phyloP scores from a whole-genome alignment of 92 coral and sea anemone genomes.

The Palythoa grandiflora region DNA sequence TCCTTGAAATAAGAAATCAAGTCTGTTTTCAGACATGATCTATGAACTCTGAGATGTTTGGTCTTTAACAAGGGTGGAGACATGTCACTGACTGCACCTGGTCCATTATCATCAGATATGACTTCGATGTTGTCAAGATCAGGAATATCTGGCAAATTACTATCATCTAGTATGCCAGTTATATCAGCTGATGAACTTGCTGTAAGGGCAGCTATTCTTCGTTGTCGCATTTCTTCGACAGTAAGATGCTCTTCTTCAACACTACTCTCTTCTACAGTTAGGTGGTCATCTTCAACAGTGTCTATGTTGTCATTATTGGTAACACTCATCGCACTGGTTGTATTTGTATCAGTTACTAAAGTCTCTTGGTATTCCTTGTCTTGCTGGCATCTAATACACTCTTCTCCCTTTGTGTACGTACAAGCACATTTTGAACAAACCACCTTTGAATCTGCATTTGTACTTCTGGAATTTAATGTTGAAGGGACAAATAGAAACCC shows the following conservation, averaged over 20 bases:
- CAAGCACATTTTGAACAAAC: not conserved
- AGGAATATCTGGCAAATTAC: constrained; percentile 4
- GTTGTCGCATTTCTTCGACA: not conserved
- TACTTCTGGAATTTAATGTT: no score
- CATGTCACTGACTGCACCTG: constrained; percentile 13
- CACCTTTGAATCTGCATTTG: not conserved
- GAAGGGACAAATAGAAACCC: no score
- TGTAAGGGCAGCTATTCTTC: constrained; percentile 22
- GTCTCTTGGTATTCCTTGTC: constrained; percentile 33
- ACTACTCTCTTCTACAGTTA: not conserved
- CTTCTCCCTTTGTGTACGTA: constrained; percentile 42
- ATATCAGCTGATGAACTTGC: constrained; percentile 21
- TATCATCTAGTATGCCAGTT: constrained; percentile 16
- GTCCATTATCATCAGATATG: constrained; percentile 8
- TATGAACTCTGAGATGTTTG: constrained; percentile 8
- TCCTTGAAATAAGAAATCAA: constrained; percentile 28
- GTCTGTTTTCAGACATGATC: constrained; percentile 4
- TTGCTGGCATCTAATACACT: constrained; percentile 49
- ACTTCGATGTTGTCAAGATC: not conserved
- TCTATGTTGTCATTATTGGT: constrained; percentile 10
- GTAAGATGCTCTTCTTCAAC: not conserved
- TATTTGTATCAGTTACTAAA: constrained; percentile 11
- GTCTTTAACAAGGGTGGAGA: constrained; percentile 17
- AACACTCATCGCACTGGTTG: not conserved
- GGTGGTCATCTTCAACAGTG: constrained; percentile 2